phyloP scores from a whole-genome alignment of 2,888 invertebrate genomes.

The Hyles lineata region DNA sequence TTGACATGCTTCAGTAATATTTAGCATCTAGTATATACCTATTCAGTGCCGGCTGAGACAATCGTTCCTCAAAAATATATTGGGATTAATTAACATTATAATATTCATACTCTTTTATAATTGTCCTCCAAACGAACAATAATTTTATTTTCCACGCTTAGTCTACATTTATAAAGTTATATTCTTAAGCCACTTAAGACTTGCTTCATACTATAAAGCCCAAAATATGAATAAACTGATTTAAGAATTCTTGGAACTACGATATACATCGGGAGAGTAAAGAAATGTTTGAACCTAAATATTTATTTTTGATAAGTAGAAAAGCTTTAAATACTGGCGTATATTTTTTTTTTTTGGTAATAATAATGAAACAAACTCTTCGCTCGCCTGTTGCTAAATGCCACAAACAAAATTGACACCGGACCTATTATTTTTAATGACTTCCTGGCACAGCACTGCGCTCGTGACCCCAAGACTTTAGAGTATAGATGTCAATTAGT shows the following conservation, averaged over 20 bases:
- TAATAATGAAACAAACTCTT: too few relatives aligned
- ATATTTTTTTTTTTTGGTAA: background rate
- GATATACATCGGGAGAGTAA: background rate
- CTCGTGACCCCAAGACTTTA: too few relatives aligned
- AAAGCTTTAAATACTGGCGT: constrained; percentile 12
- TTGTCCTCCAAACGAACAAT: background rate
- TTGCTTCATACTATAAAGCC: background rate
- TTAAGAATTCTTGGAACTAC: constrained; percentile 16
- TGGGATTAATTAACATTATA: too few relatives aligned
- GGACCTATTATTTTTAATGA: too few relatives aligned
- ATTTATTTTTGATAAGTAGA: constrained; percentile 12
- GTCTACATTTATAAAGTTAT: background rate
- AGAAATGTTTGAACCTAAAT: constrained; percentile 9
- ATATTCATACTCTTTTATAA: background rate
- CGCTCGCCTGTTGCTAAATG: too few relatives aligned
- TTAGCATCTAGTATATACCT: too few relatives aligned
- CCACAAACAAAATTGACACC: too few relatives aligned
- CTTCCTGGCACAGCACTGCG: too few relatives aligned
- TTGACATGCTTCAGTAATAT: too few relatives aligned
- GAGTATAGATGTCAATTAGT: too few relatives aligned
- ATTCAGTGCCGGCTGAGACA: too few relatives aligned
- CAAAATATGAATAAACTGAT: constrained; percentile 19
- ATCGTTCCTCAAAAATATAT: too few relatives aligned
- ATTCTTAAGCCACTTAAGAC: constrained; percentile 19
- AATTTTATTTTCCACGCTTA: background rate